Base-by-base conservation (phyloP, 2,888 invertebrate genomes). In the Pyrocoelia pectoralis region DNA sequence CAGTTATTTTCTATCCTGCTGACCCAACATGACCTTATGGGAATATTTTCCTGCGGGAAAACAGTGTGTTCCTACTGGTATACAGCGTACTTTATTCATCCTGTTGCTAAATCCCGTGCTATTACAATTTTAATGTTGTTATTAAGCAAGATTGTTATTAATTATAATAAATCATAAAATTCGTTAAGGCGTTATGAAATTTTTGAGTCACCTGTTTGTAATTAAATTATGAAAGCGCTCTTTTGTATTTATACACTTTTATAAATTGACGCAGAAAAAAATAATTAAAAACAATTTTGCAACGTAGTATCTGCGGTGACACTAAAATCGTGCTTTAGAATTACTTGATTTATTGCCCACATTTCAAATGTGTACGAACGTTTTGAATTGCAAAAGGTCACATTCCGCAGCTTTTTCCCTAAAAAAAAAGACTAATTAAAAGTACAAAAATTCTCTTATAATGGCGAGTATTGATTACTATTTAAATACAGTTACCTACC, bases 1-100 rank as follows among this genome's bases (percentile, higher is more conserved):
- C 67, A 69, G 65, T 67, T 70, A 70, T 69, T 72, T 70, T 69
- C 68, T 67, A 69, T 70, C 66, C 66, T 66, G 71, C 70, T 71
- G 73, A 72, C 73, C 73, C 64, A 43, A 61, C 66, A 55, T 61
- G 63, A 68, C 68, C 67, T 63, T 56, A 49, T 60, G 59, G 67
- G 65, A 64, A 58, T 48, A 56, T 60, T 48, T 49, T 65, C 68
- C 60, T 46, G 38, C 3, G 65, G 62, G 67, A 65, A 29, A 40
- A 1, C 8, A 56, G 56, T 62, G n/a, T n/a, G 49, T 41, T 56
- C 46, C 52, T 56, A 46, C 59, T 53, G 59, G 48, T 59, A 59
- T 59, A 59, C 59, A 46, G 28, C 40, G 48, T 59, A 48, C 54
- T 53, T 52, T 48, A 49, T 54, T 38, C 40, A 28, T 52, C 53